A percentile compares a stretch with the other conserved stretches of the same genome.
These are phyloP conservation scores for Panorpa germanica DNA, from an alignment of 2,888 invertebrate species.

Conservation along the genomic window DNA sequence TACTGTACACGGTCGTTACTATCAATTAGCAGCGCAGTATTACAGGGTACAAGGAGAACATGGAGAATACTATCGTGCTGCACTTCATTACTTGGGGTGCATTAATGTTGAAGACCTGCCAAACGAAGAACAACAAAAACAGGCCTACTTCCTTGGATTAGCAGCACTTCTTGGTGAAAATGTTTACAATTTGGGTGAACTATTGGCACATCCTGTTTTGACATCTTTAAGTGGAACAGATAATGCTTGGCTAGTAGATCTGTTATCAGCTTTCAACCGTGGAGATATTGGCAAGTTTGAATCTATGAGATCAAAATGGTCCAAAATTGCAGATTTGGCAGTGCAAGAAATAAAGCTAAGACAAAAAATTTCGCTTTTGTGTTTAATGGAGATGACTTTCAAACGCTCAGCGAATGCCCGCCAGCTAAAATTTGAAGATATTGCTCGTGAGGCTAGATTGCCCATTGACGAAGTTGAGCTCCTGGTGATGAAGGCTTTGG, in stretches of 20 bases:
- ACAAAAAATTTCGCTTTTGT: constrained; percentile 87
- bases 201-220: constrained; percentile 90
- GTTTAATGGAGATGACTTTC: constrained; percentile 98
- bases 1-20: constrained; percentile 85
- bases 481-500: constrained; percentile 93
- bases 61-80: constrained; percentile 88
- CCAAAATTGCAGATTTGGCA: constrained; percentile 62
- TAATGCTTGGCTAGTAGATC: constrained; percentile 74
- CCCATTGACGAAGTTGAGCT: constrained; percentile 79
- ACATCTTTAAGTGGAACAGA: constrained; percentile 62
- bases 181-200: constrained; percentile 93
- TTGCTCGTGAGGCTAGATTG: constrained; percentile 68
- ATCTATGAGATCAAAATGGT: constrained; percentile 53
- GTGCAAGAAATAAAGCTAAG: constrained; percentile 63
- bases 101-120: constrained; percentile 47
- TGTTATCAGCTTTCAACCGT: constrained; percentile 70
- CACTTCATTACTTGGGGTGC: constrained; percentile 66
- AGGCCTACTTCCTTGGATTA: constrained; percentile 80
- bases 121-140: constrained; percentile 44
- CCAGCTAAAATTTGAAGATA: constrained; percentile 77
- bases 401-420: constrained; percentile 76
- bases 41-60: constrained; percentile 71
- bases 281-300: constrained; percentile 65
- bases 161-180: constrained; percentile 89
- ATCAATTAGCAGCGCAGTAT: constrained; percentile 80